Percentiles rank a stretch among this genome's conserved stretches.
These are phyloP conservation scores for Lapara coniferarum DNA, from an alignment of 2,888 invertebrate genomes.

Conservation along the genomic window DNA sequence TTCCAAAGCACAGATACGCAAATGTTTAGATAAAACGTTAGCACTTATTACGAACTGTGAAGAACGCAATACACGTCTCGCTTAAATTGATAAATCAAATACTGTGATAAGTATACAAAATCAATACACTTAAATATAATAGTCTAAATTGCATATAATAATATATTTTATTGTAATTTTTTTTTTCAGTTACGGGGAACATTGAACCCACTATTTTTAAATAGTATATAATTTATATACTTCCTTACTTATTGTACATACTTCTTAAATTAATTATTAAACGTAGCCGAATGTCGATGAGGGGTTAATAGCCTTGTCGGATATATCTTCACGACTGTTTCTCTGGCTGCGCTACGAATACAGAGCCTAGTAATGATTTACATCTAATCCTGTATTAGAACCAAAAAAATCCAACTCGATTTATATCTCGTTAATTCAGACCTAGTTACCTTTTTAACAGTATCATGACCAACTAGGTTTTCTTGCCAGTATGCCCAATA, in stretches of 20 bases:
- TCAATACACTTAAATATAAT: neutral
- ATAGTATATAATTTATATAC: too few relatives aligned
- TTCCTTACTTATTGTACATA: too few relatives aligned
- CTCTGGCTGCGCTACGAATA: too few relatives aligned
- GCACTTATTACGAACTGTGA: slow-evolving; percentile 9
- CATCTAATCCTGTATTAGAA: neutral
- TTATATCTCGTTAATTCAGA: slow-evolving; percentile 15
- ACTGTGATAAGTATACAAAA: neutral
- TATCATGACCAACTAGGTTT: slow-evolving; percentile 19
- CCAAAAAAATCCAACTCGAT: slow-evolving; percentile 7
- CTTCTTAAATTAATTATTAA: too few relatives aligned
- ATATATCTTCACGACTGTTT: too few relatives aligned
- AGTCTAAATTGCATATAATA: neutral
- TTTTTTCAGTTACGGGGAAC: neutral
- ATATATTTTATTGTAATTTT: neutral
- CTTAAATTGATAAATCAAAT: slow-evolving; percentile 1
- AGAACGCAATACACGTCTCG: slow-evolving; percentile 3
- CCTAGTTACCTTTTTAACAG: slow-evolving; percentile 9
- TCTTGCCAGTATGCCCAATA: slow-evolving; percentile 19
- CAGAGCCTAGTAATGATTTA: too few relatives aligned
- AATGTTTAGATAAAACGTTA: slow-evolving; percentile 9
- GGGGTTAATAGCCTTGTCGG: too few relatives aligned
- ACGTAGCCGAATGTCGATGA: too few relatives aligned
- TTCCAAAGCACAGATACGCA: neutral
- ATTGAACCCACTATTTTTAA: neutral